These are phyloP conservation scores for Anagyrus pseudococci DNA, from an alignment of 2,888 invertebrate species.

Conservation along the genomic window DNA sequence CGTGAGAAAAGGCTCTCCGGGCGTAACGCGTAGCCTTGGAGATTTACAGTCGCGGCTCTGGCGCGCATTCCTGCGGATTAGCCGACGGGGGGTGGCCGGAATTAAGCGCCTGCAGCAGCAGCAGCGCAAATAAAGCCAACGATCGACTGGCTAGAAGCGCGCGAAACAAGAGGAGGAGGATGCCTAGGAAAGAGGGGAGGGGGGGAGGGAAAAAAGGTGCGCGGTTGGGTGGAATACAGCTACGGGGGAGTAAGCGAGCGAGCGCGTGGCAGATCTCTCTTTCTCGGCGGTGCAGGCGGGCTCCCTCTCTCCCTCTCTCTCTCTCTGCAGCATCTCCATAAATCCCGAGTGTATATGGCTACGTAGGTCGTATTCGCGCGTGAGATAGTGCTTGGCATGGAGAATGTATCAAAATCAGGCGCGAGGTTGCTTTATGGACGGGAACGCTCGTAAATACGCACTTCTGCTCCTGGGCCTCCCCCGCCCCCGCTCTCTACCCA, in stretches of 20 bases:
- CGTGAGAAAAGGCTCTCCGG: no score
- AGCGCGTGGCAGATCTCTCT: no score
- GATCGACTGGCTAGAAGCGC: neutral
- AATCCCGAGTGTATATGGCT: conserved; percentile 58
- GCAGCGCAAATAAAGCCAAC: no score
- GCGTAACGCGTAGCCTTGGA: neutral
- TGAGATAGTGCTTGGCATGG: conserved; percentile 60
- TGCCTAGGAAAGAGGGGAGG: conserved; percentile 20
- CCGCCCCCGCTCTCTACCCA: conserved; percentile 30
- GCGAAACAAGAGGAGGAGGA: neutral
- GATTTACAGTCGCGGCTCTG: neutral
- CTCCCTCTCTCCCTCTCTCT: neutral
- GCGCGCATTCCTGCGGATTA: neutral
- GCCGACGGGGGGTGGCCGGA: neutral
- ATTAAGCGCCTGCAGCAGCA: no score
- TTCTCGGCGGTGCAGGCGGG: no score
- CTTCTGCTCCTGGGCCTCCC: conserved; percentile 56
- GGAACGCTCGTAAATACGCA: conserved; percentile 63
- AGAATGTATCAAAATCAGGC: conserved; percentile 63
- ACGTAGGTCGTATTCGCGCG: conserved; percentile 62
- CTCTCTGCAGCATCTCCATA: conserved; percentile 55
- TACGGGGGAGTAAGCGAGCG: no score
- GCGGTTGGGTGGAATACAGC: neutral
- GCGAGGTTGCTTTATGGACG: conserved; percentile 63
- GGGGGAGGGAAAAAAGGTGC: conserved; percentile 1